A percentile compares a stretch with the other conserved stretches of the same genome.
Evolutionary conservation across 2,888 invertebrate genomes (phyloP).

Genomic region (Amaurobius ferox): DNA sequence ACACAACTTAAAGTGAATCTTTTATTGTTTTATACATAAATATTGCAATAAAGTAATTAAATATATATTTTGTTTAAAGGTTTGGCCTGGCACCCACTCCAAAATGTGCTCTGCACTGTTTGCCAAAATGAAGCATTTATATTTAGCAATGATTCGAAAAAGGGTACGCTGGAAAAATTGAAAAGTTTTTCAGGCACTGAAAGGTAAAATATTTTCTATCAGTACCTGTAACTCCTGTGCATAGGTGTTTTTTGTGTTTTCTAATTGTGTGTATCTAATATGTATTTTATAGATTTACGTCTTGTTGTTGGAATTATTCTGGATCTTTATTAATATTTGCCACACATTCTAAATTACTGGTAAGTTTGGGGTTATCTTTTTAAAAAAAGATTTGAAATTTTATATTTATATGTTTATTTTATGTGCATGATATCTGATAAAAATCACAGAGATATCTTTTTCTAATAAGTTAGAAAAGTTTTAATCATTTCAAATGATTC

Average conservation of each 20-base stretch:
- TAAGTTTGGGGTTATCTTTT: no score
- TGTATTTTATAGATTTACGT: slow-evolving; percentile 53
- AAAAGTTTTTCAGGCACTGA: slow-evolving; percentile 70
- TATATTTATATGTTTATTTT: no score
- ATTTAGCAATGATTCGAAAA: slow-evolving; percentile 65
- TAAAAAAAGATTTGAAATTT: no score
- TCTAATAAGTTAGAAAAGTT: no score
- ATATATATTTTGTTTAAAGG: slow-evolving; percentile 27
- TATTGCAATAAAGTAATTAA: no score
- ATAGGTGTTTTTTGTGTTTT: neutral
- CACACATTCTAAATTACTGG: slow-evolving; percentile 68
- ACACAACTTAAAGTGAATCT: no score
- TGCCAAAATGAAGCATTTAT: slow-evolving; percentile 71
- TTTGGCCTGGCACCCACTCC: slow-evolving; percentile 61
- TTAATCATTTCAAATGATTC: no score
- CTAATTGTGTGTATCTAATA: neutral
- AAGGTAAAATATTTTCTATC: slow-evolving; percentile 32
- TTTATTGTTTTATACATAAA: no score
- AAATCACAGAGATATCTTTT: no score
- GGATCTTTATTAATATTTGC: slow-evolving; percentile 71
- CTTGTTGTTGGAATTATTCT: slow-evolving; percentile 72
- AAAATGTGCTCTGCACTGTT: slow-evolving; percentile 61
- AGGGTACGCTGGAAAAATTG: slow-evolving; percentile 65
- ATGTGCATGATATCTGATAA: no score
- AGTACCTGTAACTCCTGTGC: no score